Base-by-base conservation (phyloP, 2,888 invertebrate species). In the Dioctria linearis region DNA sequence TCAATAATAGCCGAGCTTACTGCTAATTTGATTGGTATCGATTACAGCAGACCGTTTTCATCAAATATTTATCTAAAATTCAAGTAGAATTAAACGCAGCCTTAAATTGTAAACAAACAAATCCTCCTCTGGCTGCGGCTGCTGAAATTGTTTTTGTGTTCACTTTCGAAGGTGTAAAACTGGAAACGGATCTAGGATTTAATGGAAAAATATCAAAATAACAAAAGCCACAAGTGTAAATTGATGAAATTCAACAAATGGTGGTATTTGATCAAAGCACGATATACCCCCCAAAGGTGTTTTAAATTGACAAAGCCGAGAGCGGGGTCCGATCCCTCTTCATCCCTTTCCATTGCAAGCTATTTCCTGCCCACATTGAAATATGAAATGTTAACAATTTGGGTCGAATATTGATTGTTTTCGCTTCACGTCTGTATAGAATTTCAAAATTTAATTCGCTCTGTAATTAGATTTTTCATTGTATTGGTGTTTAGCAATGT, bases 21-120 rank as follows among this genome's bases (percentile, higher is more conserved):
- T 69, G 69, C 69, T 69, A 69, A 69, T 69, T 69, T 69, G 69
- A 69, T 69, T 69, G 69, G 69, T 69, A 69, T 69, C 69, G 69
- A 69, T 69, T 69, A 51, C 69, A 51, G 49, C 69, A 51, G 49
- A 49, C 37, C 39, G 37, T 37, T 37, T 69, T 69, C 39, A 39
- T 49, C 37, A 69, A 54, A 69, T 69, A 69, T 69, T 69, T 69
- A 69, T 69, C 69, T 69, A 69, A 69, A 69, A 69, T 69, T 69
- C 69, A 69, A 69, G 51, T 69, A 51, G 69, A 69, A 51, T 69
- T 69, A 69, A 69, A 43, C 40, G 51, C 69, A 37, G 51, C 69
- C n/a, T 39, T 54, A 69, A 69, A 51, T 69, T 69, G 51, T 11
- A 69, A 69, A 69, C 69, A 69, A 69, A 49, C 49, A 69, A 69